Conservation (phyloP, 2,113 vertebrate genomes). For the Scophthalmus maximus region DNA sequence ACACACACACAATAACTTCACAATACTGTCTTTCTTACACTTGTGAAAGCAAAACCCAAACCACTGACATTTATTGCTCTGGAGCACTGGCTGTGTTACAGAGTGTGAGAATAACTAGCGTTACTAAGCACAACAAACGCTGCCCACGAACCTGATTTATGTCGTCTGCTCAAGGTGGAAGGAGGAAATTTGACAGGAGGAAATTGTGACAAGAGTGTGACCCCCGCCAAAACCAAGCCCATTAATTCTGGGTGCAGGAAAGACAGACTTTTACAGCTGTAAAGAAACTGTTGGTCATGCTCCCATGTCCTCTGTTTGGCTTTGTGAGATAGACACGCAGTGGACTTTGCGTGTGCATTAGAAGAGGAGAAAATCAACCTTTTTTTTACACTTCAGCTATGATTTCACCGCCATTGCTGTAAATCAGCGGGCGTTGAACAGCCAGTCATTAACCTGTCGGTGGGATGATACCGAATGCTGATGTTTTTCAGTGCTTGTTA, state of each 20-base stretch:
- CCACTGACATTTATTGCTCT: conserved; percentile 68
- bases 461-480: conserved; percentile 26
- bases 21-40: conserved; percentile 21
- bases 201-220: conserved; percentile 72
- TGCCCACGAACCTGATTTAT: conserved; percentile 68
- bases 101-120: conserved; percentile 67
- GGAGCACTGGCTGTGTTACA: conserved; percentile 44
- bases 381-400: background rate
- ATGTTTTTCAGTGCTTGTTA: conserved; percentile 7
- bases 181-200: conserved; percentile 63
- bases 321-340: conserved; percentile 4
- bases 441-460: conserved; percentile 49
- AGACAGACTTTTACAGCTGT: conserved; percentile 25
- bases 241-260: conserved; percentile 36
- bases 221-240: conserved; percentile 45
- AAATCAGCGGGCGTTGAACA: conserved; percentile 29
- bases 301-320: conserved; percentile 18
- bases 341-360: background rate
- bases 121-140: conserved; percentile 69
- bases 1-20: conserved; percentile 31
- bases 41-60: conserved; percentile 40
- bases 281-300: conserved; percentile 8
- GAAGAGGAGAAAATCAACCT: conserved; percentile 17
- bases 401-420: conserved; percentile 29
- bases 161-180: conserved; percentile 53